phyloP scores from a whole-genome alignment of 2,113 vertebrate species.

The Petrocephalus zakoni region DNA sequence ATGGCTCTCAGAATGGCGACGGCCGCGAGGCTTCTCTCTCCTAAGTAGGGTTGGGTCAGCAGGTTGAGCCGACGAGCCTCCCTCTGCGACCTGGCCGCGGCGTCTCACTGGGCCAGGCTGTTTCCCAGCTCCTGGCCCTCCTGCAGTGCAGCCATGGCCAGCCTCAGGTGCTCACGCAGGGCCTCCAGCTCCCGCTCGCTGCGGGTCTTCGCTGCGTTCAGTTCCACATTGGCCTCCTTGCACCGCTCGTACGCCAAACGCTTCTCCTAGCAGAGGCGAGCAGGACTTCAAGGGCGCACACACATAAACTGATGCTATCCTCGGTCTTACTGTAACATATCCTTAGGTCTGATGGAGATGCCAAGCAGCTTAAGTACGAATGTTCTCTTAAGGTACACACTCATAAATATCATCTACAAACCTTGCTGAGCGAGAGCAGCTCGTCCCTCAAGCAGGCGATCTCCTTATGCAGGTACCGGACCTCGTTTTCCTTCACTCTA shows the following conservation, averaged over 20 bases:
- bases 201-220: slow-evolving; percentile 71
- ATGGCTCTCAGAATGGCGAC: neutral
- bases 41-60: neutral
- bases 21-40: neutral
- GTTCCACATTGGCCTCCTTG: slow-evolving; percentile 78
- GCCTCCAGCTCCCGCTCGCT: slow-evolving; percentile 74
- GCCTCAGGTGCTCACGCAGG: slow-evolving; percentile 78
- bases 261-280: slow-evolving; percentile 67
- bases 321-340: neutral
- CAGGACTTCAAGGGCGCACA: neutral
- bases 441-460: slow-evolving; percentile 82
- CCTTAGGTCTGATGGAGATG: neutral
- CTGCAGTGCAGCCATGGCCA: slow-evolving; percentile 72
- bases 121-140: slow-evolving; percentile 62
- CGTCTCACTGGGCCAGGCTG: slow-evolving; percentile 50
- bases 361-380: neutral
- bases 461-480: slow-evolving; percentile 80
- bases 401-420: neutral
- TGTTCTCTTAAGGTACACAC: neutral
- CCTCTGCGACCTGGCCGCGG: neutral
- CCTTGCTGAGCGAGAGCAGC: slow-evolving; percentile 80
- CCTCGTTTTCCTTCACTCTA: slow-evolving; percentile 82
- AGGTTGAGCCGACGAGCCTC: neutral
- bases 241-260: slow-evolving; percentile 75
- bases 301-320: neutral